phyloP scores from a whole-genome alignment of 1,140 invertebrate genomes.

The Ruditapes philippinarum region DNA sequence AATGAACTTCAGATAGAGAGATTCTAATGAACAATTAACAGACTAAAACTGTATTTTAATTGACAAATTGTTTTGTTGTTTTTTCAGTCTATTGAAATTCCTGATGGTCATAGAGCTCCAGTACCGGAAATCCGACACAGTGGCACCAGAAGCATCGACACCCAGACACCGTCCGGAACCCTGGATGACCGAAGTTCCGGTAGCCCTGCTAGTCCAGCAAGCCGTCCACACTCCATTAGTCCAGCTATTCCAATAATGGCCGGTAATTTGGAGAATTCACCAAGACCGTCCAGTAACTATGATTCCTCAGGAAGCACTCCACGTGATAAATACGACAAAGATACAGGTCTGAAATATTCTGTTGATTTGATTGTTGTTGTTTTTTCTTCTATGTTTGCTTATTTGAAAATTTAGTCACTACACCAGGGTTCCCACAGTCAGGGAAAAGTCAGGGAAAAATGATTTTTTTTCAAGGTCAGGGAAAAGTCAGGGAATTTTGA shows the following conservation, averaged over 20 bases:
- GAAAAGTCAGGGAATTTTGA: too few species aligned
- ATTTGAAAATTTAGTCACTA: too few species aligned
- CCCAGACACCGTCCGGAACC: conserved; percentile 59
- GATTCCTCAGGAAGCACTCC: conserved; percentile 65
- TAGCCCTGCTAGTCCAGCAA: conserved; percentile 47
- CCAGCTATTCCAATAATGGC: conserved; percentile 55
- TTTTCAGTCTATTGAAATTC: conserved; percentile 49
- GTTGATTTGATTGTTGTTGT: too few species aligned
- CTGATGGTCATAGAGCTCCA: conserved; percentile 61
- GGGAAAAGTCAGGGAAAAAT: too few species aligned
- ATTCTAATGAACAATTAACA: too few species aligned
- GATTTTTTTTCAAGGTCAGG: too few species aligned
- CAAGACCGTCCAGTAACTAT: conserved; percentile 56
- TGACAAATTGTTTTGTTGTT: too few species aligned
- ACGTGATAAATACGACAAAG: conserved; percentile 63
- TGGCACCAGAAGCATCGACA: conserved; percentile 55
- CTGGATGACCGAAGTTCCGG: conserved; percentile 38
- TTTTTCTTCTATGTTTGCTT: too few species aligned
- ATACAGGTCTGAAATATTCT: conserved; percentile 19
- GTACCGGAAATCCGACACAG: conserved; percentile 49
- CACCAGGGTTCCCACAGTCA: too few species aligned
- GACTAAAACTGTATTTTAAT: too few species aligned
- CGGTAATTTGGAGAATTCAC: conserved; percentile 49
- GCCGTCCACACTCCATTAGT: conserved; percentile 54
- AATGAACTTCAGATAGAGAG: too few species aligned